Percentiles rank a stretch among this genome's conserved stretches.
These are phyloP conservation scores for Nesoenas mayeri DNA, from an alignment of 2,113 vertebrate genomes.

Conservation along the genomic window DNA sequence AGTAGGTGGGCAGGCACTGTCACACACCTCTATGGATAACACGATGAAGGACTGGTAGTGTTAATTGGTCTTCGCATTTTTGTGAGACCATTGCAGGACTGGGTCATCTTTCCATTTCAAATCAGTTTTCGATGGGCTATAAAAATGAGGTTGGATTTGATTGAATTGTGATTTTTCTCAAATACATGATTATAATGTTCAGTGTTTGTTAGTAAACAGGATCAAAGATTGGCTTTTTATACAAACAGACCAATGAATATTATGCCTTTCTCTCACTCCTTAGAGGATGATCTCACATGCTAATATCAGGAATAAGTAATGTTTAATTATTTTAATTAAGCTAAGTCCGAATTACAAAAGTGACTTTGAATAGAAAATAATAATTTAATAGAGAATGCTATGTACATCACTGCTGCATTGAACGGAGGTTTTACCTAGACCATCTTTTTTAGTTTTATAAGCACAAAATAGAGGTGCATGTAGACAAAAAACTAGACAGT, in stretches of 20 bases:
- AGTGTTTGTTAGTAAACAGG: background rate
- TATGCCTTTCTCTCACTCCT: background rate
- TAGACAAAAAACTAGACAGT: background rate
- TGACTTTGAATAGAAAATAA: background rate
- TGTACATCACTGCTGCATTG: accelerated
- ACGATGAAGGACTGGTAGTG: background rate
- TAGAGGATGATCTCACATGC: background rate
- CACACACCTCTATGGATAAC: background rate
- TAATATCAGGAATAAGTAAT: background rate
- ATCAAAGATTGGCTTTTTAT: background rate
- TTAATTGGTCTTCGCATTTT: background rate
- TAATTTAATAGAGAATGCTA: background rate
- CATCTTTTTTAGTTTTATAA: background rate
- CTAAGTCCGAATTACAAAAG: background rate
- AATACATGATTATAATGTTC: background rate
- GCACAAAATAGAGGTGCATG: background rate
- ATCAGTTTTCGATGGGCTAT: background rate
- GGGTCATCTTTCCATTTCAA: background rate
- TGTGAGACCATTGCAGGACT: background rate
- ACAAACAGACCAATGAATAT: background rate
- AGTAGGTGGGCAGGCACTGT: background rate
- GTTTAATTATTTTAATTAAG: background rate
- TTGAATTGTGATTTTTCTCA: background rate
- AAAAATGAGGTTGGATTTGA: background rate
- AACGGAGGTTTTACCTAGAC: background rate